A percentile compares a stretch with the other conserved stretches of the same genome.
These are phyloP conservation scores for Rhizomys pruinosus DNA, from an alignment of 2,113 vertebrate genomes.

Conservation along the genomic window DNA sequence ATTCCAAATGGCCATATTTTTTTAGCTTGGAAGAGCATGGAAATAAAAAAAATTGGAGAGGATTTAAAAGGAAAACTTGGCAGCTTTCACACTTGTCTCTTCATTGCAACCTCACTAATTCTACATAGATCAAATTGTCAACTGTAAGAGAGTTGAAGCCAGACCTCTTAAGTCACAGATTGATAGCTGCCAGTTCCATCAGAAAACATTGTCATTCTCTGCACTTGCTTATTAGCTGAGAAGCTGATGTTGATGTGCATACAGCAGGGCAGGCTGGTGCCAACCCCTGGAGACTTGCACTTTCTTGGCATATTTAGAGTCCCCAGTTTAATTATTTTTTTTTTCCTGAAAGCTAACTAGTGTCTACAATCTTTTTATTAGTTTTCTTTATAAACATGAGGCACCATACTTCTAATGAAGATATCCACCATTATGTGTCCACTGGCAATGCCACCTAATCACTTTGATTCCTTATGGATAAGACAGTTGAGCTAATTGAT, in stretches of 20 bases:
- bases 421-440: background rate
- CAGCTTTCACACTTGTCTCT: slow-evolving; percentile 59
- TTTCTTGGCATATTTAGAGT: slow-evolving; percentile 61
- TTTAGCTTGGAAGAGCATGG: background rate
- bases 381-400: slow-evolving; percentile 54
- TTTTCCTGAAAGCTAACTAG: slow-evolving; percentile 59
- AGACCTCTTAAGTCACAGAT: slow-evolving; percentile 77
- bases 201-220: slow-evolving; percentile 69
- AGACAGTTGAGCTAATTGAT: background rate
- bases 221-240: slow-evolving; percentile 75
- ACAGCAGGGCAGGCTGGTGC: slow-evolving; percentile 65
- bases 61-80: slow-evolving; percentile 65
- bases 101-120: slow-evolving; percentile 71
- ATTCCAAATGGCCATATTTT: slow-evolving; percentile 7
- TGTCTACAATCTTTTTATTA: slow-evolving; percentile 64
- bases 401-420: background rate
- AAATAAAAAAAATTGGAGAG: slow-evolving; percentile 54
- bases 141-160: slow-evolving; percentile 67
- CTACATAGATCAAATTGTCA: slow-evolving; percentile 75
- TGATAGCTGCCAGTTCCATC: slow-evolving; percentile 81
- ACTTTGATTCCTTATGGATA: background rate
- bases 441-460: background rate
- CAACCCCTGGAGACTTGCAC: slow-evolving; percentile 72
- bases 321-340: slow-evolving; percentile 61
- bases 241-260: slow-evolving; percentile 67